These are phyloP conservation scores for Nemoura dubitans DNA, from an alignment of 2,888 invertebrate species.

Conservation along the genomic window DNA sequence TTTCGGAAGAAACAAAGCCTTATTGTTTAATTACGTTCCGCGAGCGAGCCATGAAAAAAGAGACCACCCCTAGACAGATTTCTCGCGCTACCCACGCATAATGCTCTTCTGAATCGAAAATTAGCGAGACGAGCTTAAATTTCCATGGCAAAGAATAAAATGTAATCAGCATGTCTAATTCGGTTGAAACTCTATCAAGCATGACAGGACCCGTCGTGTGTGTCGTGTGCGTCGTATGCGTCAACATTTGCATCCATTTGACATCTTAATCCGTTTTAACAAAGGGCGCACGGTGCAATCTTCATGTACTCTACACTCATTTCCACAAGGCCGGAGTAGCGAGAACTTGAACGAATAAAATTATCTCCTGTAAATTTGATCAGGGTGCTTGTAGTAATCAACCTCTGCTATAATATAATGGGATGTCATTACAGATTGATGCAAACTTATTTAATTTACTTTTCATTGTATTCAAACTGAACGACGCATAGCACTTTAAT, in stretches of 20 bases:
- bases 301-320: neutral
- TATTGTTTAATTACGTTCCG: neutral
- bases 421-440: neutral
- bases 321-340: neutral
- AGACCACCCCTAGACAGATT: neutral
- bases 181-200: conserved; percentile 44
- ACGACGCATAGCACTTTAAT: no score
- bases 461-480: neutral
- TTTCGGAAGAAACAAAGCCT: neutral
- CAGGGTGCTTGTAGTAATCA: neutral
- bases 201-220: neutral
- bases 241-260: conserved; percentile 50
- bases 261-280: conserved; percentile 42
- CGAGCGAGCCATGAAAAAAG: neutral
- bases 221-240: conserved; percentile 47
- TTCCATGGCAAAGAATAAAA: conserved; percentile 28
- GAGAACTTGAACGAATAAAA: neutral
- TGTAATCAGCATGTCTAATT: conserved; percentile 23
- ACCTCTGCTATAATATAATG: neutral
- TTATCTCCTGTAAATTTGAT: neutral
- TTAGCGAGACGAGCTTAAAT: conserved; percentile 18
- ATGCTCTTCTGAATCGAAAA: neutral
- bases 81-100: neutral
- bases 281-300: neutral
- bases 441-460: neutral